Conservation (phyloP, 2,113 vertebrate species). For the Anarhynchus alexandrinus region DNA sequence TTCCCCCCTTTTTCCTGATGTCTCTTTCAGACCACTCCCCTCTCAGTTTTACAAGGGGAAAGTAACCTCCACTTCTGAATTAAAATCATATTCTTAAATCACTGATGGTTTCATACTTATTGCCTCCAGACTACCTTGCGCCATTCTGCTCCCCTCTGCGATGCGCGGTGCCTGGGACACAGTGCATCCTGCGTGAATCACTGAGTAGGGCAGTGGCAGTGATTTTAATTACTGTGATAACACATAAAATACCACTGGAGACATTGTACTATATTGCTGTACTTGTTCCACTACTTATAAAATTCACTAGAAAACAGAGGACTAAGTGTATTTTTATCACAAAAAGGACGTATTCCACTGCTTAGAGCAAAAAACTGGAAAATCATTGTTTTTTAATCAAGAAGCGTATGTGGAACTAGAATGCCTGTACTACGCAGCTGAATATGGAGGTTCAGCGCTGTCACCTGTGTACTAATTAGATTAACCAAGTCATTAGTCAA, state of each 20-base stretch:
- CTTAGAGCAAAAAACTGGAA: not conserved
- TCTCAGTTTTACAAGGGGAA: not conserved
- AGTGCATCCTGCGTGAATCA: fast-evolving
- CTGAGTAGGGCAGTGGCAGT: not conserved
- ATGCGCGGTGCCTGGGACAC: not conserved
- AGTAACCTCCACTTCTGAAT: not conserved
- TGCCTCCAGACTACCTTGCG: not conserved
- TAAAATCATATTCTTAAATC: not conserved
- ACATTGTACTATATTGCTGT: not conserved
- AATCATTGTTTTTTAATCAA: not conserved
- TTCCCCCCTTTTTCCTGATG: not conserved
- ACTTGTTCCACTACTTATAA: not conserved
- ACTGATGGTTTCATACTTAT: not conserved
- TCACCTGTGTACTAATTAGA: not conserved
- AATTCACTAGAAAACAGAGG: not conserved
- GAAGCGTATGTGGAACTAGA: not conserved
- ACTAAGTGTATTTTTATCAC: not conserved
- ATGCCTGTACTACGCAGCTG: not conserved
- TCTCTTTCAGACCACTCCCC: not conserved
- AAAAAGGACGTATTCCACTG: not conserved
- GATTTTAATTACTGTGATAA: not conserved
- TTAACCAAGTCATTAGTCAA: not conserved
- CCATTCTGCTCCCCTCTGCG: too few relatives aligned
- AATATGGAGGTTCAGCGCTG: not conserved
- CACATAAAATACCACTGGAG: not conserved